Conservation (phyloP, 2,888 invertebrate species). For the Pristionchus japonicus region DNA sequence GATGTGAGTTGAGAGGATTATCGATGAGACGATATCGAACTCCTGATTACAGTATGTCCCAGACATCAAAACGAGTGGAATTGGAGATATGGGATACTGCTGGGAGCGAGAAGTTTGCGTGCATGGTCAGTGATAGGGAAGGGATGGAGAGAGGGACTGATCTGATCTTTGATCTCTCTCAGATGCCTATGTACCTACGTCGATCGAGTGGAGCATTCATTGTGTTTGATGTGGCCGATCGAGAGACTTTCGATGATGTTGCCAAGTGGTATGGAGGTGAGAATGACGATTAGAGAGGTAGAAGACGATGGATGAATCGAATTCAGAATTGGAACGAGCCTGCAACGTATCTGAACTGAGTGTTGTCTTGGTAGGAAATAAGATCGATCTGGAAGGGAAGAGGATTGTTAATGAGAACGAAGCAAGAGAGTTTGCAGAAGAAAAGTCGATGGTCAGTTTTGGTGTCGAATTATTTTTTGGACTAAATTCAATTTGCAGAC, state of each 20-base stretch:
- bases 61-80: slow-evolving; percentile 46
- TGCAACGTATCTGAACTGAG: slow-evolving; percentile 36
- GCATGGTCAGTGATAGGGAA: slow-evolving; percentile 55
- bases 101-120: slow-evolving; percentile 61
- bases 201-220: slow-evolving; percentile 58
- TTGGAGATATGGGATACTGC: slow-evolving; percentile 61
- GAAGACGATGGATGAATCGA: background rate
- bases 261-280: slow-evolving; percentile 59
- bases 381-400: slow-evolving; percentile 38
- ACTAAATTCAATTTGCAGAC: slow-evolving; percentile 1
- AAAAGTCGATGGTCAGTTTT: background rate
- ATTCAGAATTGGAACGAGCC: slow-evolving; percentile 15
- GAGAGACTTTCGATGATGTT: slow-evolving; percentile 58
- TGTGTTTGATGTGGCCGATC: slow-evolving; percentile 65
- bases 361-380: slow-evolving; percentile 49
- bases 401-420: slow-evolving; percentile 46
- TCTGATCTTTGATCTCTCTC: slow-evolving; percentile 23
- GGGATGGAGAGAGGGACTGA: background rate
- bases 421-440: slow-evolving; percentile 43
- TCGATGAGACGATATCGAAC: background rate
- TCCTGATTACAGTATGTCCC: slow-evolving; percentile 20
- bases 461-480: background rate
- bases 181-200: slow-evolving; percentile 63
- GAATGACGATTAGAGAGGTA: background rate
- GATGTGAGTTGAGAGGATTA: slow-evolving; percentile 16